Evolutionary conservation across 2,888 invertebrate genomes (phyloP).

Genomic region (Acanthosepion lycidas): DNA sequence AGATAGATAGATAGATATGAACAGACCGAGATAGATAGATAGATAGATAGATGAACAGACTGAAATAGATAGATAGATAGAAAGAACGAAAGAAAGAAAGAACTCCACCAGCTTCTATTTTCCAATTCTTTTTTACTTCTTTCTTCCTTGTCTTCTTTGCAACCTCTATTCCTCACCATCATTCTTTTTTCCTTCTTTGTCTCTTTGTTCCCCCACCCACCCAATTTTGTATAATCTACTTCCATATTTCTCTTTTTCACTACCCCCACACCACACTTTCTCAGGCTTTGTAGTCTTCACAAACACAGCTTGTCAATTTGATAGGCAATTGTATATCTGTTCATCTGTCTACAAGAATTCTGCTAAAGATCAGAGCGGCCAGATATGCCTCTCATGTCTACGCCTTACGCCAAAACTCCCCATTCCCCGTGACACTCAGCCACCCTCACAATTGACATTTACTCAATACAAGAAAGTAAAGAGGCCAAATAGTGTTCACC

Average conservation of each 20-base stretch:
- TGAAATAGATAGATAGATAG: no score
- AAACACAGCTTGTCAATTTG: conserved; percentile 21
- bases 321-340: conserved; percentile 24
- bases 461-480: not conserved
- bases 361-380: not conserved
- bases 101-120: no score
- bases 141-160: not conserved
- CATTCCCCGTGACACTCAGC: not conserved
- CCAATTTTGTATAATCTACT: not conserved
- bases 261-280: not conserved
- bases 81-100: no score
- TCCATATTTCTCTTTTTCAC: not conserved
- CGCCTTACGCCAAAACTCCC: not conserved
- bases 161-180: not conserved
- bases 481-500: no score
- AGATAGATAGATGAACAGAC: no score
- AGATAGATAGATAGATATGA: no score
- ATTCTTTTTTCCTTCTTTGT: not conserved
- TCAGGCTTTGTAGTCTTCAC: not conserved
- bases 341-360: not conserved
- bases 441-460: not conserved
- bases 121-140: no score
- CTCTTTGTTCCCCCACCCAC: not conserved
- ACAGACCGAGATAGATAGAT: no score
- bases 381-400: conserved; percentile 22